Evolutionary conservation across 2,113 vertebrate species (phyloP).

Genomic region (Patagioenas fasciata): DNA sequence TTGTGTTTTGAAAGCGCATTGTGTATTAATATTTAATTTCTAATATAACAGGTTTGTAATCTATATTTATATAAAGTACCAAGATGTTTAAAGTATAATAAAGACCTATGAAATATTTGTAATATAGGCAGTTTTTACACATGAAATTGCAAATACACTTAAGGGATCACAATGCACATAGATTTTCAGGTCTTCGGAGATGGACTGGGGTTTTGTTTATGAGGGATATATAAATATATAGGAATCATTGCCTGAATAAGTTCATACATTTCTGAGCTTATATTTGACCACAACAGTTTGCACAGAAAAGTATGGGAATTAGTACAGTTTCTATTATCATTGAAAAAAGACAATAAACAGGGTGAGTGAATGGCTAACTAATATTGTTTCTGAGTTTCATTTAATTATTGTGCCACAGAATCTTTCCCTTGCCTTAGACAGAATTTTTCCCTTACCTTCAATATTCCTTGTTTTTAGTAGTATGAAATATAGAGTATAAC

Average conservation of each 20-base stretch:
- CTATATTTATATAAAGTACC: constrained; percentile 10
- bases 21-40: constrained; percentile 67
- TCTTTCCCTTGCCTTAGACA: neutral
- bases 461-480: neutral
- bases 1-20: neutral
- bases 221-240: neutral
- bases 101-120: neutral
- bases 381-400: neutral
- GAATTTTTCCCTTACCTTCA: neutral
- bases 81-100: neutral
- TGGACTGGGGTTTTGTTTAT: neutral
- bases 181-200: neutral
- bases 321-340: neutral
- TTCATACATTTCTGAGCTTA: neutral
- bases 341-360: neutral
- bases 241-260: neutral
- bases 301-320: neutral
- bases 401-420: neutral
- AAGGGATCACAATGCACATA: neutral
- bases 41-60: constrained; percentile 26
- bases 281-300: neutral
- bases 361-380: neutral
- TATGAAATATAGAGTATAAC: neutral
- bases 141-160: neutral
- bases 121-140: constrained; percentile 22